Base-by-base conservation (phyloP, 2,888 invertebrate genomes). In the Phorcus lineatus region DNA sequence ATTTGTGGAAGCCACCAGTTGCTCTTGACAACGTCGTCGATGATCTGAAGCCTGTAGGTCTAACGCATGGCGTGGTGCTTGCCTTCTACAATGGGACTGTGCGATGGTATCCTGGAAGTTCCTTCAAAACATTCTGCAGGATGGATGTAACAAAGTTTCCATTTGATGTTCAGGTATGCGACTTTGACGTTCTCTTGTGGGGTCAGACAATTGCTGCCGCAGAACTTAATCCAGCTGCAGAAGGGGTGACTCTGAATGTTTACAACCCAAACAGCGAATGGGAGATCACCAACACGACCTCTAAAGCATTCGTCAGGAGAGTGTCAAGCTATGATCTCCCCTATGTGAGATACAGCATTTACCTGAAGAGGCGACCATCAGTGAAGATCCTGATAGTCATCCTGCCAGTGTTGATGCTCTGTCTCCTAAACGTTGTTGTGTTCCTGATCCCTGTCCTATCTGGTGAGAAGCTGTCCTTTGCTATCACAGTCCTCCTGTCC, bases 391-490 rank as follows among this genome's bases (percentile, higher is more conserved):
- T 74, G 22, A 74, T 22, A 19, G 74, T 74, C 0, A 24, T 74
- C 22, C 47, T 74, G n/a, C 74, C 74, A 11, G 74, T 74, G 11
- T 19, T 74, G 74, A n/a, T 74, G n/a, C 47, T 74, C 11, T 40
- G 52, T 28, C 0, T 74, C 7, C 53, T 74, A 13, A 74, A 74
- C 53, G 1, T 74, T 16, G 19, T 74, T 0, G 74, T 74, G 22
- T 74, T 74, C 52, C 74, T 74, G 13, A 52, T 74, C 16, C 52
- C 74, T 6, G 74, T 52, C 7, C 22, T 52, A 16, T 74, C 74
- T 2, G 52, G 74, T 16, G 74, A 74, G 74, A 74, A 74, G 52
- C 53, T 74, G 74, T 74, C 74, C 13, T 74, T 74, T 28, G 24
- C 74, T 19, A 52, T 74, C 52, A 74, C 74, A 2, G 74, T 40